Evolutionary conservation across 1,140 invertebrate species (phyloP), one percentile per base, ranked within the genome.

Genomic region (Notospermus geniculatus): DNA sequence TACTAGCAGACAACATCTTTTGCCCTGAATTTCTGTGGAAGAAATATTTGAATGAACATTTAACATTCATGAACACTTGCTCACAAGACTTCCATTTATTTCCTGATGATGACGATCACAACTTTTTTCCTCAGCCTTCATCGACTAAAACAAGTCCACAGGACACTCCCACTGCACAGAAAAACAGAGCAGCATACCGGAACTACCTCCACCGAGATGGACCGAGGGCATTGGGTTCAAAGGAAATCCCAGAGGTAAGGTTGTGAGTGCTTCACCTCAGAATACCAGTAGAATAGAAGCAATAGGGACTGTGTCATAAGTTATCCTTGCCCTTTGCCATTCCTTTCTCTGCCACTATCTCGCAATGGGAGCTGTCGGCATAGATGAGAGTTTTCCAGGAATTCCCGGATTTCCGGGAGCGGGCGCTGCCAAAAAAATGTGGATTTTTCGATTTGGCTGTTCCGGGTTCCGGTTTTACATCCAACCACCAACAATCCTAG

Each of bases 181-280:
- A 71, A 86, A 89, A 74, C 87, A 86, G 59, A 87, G 85, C 70
- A 84, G 86, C 62, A 76, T 88, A 71, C 83, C 83, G 65, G 39
- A 80, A 81, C n/a, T 93, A 89, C 75, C 82, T 90, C 39, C 86
- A 90, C 64, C 84, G 91, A 73, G 86, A 86, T 60, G 89, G 88
- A 28, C 91, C 91, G 9, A 85, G 87, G 71, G 84, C 92, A 82
- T 87, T 89, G 15, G 92, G 92, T 9, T 83, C 86, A 1, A 94
- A 94, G 79, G 87, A 89, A 78, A 87, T 93, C 53, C 92, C 92
- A 0, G 84, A 89, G 80, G 88, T 91, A 87, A 63, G 55, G 53
- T 9, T 50, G 4, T 7, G 46, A n/a, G 5, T 7, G 25, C 5
- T 23, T 50, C 39, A 13, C 19, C 19, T 11, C 11, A 43, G 19